A percentile compares a stretch with the other conserved stretches of the same genome.
phyloP scores from a whole-genome alignment of 2,888 invertebrate genomes.

The Aspidapion aeneum region DNA sequence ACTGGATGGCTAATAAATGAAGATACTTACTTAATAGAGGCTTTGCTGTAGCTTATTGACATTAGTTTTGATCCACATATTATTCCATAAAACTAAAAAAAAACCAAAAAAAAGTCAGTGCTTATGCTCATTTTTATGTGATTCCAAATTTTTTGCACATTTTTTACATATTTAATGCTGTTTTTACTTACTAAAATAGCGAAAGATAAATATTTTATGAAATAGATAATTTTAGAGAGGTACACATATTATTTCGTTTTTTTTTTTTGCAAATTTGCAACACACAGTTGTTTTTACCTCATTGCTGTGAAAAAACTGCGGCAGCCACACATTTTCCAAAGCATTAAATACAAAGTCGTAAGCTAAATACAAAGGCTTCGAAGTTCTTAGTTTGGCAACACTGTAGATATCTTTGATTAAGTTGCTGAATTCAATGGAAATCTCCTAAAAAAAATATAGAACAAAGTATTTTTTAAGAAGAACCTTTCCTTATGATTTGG shows the following conservation, averaged over 20 bases:
- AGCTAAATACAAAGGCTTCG: slow-evolving; percentile 73
- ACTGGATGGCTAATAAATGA: too few relatives aligned
- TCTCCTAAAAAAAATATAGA: slow-evolving; percentile 35
- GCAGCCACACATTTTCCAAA: slow-evolving; percentile 70
- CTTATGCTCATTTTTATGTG: too few relatives aligned
- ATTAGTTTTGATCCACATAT: slow-evolving; percentile 64
- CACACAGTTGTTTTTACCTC: too few relatives aligned
- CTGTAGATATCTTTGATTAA: slow-evolving; percentile 58
- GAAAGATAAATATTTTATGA: too few relatives aligned
- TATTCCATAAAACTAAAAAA: slow-evolving; percentile 66
- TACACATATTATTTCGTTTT: too few relatives aligned
- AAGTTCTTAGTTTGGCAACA: slow-evolving; percentile 69
- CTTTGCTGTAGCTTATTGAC: slow-evolving; percentile 56
- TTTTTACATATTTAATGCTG: too few relatives aligned
- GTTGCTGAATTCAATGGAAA: slow-evolving; percentile 54
- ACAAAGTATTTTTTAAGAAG: too few relatives aligned
- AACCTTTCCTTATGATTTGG: too few relatives aligned
- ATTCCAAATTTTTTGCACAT: too few relatives aligned
- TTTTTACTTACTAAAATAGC: too few relatives aligned
- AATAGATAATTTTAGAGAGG: too few relatives aligned
- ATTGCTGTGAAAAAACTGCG: slow-evolving; percentile 78
- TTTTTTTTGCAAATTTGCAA: too few relatives aligned
- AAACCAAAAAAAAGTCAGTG: slow-evolving; percentile 13
- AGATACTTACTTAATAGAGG: slow-evolving; percentile 53
- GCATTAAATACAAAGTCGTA: slow-evolving; percentile 73